These are phyloP conservation scores for Drosophila seguyi DNA, from an alignment of 1,140 invertebrate genomes.

Conservation along the genomic window DNA sequence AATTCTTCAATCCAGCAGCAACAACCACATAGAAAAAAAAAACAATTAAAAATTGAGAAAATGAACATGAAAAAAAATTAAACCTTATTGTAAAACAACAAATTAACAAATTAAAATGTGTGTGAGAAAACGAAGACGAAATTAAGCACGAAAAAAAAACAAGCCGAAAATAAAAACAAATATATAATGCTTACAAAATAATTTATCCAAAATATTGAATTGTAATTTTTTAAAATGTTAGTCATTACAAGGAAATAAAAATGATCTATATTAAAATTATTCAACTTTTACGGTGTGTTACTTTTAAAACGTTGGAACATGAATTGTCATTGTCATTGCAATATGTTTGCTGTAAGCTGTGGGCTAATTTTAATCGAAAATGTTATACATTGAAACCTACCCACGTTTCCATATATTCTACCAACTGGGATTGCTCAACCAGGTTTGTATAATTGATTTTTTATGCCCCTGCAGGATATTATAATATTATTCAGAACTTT, in stretches of 20 bases:
- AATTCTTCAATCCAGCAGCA: conserved; percentile 51
- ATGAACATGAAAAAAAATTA: conserved; percentile 79
- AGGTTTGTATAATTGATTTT: too few relatives aligned
- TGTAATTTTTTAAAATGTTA: conserved; percentile 84
- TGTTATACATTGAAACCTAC: too few relatives aligned
- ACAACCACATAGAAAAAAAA: conserved; percentile 29
- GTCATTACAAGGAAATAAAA: conserved; percentile 83
- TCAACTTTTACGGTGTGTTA: background rate
- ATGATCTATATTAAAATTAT: conserved; percentile 74
- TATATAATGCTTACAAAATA: conserved; percentile 78
- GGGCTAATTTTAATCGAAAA: too few relatives aligned
- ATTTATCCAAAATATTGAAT: conserved; percentile 83
- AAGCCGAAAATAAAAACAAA: conserved; percentile 58
- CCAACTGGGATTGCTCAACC: too few relatives aligned
- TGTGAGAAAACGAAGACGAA: conserved; percentile 43
- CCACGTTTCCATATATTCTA: too few relatives aligned
- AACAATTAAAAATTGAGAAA: conserved; percentile 76
- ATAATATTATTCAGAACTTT: too few relatives aligned
- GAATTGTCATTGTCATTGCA: too few relatives aligned
- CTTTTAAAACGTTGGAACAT: background rate
- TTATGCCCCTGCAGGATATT: too few relatives aligned
- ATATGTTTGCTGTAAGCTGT: too few relatives aligned
- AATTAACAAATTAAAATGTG: conserved; percentile 72
- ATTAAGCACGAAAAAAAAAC: conserved; percentile 53
- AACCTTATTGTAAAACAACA: conserved; percentile 74